Percentiles rank a stretch among this genome's conserved stretches.
Evolutionary conservation across 2,888 invertebrate genomes (phyloP).

Genomic region (Netelia inedita): DNA sequence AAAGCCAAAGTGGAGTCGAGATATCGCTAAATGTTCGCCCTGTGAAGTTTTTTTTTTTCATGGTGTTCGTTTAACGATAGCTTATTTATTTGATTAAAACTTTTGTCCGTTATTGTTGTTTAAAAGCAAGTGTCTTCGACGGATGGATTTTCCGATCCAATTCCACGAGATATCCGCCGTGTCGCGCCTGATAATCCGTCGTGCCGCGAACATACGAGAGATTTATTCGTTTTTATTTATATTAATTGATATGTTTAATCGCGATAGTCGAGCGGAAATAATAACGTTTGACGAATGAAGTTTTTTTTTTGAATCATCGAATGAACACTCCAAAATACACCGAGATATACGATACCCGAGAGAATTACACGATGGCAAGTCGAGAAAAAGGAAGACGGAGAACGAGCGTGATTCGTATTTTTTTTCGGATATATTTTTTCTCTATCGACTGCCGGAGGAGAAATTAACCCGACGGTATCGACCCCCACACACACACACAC

Average conservation of each 20-base stretch:
- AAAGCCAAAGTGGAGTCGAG: conserved; percentile 62
- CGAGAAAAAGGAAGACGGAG: not conserved
- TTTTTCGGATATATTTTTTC: conserved; percentile 5
- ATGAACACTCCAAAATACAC: not conserved
- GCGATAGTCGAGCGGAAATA: not conserved
- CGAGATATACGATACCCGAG: not conserved
- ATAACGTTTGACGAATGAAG: not conserved
- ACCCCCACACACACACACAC: conserved; percentile 19
- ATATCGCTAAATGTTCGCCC: not conserved
- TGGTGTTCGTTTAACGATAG: conserved; percentile 63
- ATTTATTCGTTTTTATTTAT: conserved; percentile 17
- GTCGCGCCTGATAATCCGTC: not conserved
- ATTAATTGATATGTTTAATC: conserved; percentile 39
- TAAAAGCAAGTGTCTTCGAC: conserved; percentile 10
- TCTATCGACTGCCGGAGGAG: not conserved
- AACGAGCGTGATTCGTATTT: conserved; percentile 19
- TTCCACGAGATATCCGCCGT: not conserved
- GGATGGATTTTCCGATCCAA: conserved; percentile 22
- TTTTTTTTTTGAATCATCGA: conserved; percentile 19
- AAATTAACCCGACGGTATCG: conserved; percentile 43
- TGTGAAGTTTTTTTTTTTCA: not conserved
- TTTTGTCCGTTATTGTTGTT: conserved; percentile 71
- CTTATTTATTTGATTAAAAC: conserved; percentile 76
- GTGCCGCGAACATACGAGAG: not conserved
- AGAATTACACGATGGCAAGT: not conserved